These are phyloP conservation scores for Cyclargus thomasi DNA, from an alignment of 1,140 invertebrate species.

Conservation along the genomic window DNA sequence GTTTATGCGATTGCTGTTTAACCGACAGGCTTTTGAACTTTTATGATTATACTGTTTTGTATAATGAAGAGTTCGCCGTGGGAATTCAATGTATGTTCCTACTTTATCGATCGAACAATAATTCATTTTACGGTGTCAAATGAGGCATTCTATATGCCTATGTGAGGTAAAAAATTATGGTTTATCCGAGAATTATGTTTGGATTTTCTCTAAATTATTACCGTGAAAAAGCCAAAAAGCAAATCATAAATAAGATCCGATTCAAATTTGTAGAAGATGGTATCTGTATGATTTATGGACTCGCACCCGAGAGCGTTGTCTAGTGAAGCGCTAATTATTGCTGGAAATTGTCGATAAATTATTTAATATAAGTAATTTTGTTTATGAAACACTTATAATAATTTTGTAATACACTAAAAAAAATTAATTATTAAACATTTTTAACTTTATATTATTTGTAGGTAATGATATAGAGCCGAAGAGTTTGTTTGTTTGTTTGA, in stretches of 20 bases:
- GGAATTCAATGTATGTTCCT: constrained; percentile 35
- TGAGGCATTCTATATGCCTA: not conserved
- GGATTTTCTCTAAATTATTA: constrained; percentile 70
- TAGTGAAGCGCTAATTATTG: constrained; percentile 70
- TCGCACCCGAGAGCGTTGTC: constrained; percentile 68
- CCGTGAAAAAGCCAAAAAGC: constrained; percentile 66
- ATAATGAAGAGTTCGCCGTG: constrained; percentile 54
- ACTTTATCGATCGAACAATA: constrained; percentile 9
- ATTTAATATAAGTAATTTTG: not conserved
- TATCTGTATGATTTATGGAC: constrained; percentile 75
- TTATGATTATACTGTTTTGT: constrained; percentile 68
- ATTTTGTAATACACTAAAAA: not conserved
- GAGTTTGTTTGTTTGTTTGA: too few relatives aligned
- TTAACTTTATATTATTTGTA: too few relatives aligned
- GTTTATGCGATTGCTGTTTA: constrained; percentile 75
- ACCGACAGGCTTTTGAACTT: constrained; percentile 67
- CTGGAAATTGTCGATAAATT: constrained; percentile 53
- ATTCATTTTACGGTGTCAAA: not conserved
- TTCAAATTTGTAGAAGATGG: constrained; percentile 77
- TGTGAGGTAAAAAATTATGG: constrained; percentile 45
- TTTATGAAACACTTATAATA: not conserved
- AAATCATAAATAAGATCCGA: constrained; percentile 75
- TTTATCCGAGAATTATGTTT: constrained; percentile 70
- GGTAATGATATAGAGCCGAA: too few relatives aligned
- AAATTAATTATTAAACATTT: too few relatives aligned